Percentiles rank a stretch among this genome's conserved stretches.
These are phyloP conservation scores for Sebastes oblongus DNA, from an alignment of 2,797 vertebrate genomes.

Conservation along the genomic window DNA sequence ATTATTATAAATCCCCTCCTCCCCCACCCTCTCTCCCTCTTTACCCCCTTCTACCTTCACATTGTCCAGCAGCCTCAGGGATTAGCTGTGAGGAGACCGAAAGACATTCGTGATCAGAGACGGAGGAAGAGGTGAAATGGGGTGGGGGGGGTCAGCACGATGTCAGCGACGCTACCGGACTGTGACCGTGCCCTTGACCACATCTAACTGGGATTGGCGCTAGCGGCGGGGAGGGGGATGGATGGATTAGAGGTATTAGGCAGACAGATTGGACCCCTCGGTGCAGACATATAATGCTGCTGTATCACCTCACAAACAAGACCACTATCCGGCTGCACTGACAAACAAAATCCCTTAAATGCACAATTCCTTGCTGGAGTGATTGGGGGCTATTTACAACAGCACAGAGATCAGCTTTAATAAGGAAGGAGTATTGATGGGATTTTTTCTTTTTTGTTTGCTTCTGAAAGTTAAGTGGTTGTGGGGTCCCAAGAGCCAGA, in stretches of 20 bases:
- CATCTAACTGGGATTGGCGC: conserved; percentile 27
- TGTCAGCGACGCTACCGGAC: not conserved
- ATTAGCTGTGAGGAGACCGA: conserved; percentile 46
- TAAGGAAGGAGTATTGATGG: not conserved
- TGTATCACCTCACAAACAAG: conserved; percentile 18
- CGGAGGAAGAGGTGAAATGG: not conserved
- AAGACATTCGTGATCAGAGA: conserved; percentile 36
- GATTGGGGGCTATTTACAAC: not conserved
- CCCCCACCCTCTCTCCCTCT: not conserved
- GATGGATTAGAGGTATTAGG: conserved; percentile 62
- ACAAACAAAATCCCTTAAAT: conserved; percentile 49
- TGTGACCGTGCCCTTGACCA: conserved; percentile 35
- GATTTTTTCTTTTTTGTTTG: not conserved
- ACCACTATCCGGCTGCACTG: conserved; percentile 9
- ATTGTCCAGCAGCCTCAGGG: conserved; percentile 38
- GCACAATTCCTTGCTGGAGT: conserved; percentile 28
- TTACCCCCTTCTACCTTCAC: not conserved
- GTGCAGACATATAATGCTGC: conserved; percentile 48
- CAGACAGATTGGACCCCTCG: conserved; percentile 40
- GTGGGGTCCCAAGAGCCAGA: not conserved
- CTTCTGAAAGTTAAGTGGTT: not conserved
- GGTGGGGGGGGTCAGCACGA: not conserved
- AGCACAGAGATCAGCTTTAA: not conserved
- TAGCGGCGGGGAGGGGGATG: conserved; percentile 26
- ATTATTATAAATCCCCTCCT: not conserved